Conservation (phyloP, 2,797 vertebrate species). For the Capromys pilorides region DNA sequence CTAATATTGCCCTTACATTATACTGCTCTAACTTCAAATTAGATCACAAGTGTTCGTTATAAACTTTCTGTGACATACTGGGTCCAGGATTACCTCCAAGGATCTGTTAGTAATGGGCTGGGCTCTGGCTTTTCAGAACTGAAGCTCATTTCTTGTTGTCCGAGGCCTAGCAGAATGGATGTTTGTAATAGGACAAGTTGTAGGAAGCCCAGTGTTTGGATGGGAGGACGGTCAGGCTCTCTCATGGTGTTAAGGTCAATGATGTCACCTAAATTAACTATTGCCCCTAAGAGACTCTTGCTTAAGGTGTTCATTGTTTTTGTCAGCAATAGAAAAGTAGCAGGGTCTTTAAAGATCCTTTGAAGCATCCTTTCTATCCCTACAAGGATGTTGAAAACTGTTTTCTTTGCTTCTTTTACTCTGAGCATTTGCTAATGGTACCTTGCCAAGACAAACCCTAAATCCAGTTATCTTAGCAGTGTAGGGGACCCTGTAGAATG, state of each 20-base stretch:
- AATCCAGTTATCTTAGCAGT: background rate
- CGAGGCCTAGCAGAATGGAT: background rate
- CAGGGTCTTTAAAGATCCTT: background rate
- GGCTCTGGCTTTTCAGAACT: background rate
- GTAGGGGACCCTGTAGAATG: background rate
- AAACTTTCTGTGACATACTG: background rate
- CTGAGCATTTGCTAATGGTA: background rate
- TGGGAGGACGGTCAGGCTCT: background rate
- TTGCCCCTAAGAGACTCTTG: background rate
- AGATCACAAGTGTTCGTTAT: background rate
- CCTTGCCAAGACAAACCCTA: background rate
- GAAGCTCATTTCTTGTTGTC: background rate
- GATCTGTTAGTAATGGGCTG: background rate
- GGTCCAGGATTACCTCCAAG: background rate
- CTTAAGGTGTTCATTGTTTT: background rate
- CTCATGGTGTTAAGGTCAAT: background rate
- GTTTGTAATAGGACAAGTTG: constrained; percentile 1
- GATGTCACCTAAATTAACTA: background rate
- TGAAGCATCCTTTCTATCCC: background rate
- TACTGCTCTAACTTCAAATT: background rate
- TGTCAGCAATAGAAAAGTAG: background rate
- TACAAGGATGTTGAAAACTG: background rate
- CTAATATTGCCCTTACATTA: background rate
- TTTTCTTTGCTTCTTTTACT: background rate
- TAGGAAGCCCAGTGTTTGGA: background rate